A percentile compares a stretch with the other conserved stretches of the same genome.
Evolutionary conservation across 1,140 invertebrate genomes (phyloP).

Genomic region (Cyphomyrmex costatus): DNA sequence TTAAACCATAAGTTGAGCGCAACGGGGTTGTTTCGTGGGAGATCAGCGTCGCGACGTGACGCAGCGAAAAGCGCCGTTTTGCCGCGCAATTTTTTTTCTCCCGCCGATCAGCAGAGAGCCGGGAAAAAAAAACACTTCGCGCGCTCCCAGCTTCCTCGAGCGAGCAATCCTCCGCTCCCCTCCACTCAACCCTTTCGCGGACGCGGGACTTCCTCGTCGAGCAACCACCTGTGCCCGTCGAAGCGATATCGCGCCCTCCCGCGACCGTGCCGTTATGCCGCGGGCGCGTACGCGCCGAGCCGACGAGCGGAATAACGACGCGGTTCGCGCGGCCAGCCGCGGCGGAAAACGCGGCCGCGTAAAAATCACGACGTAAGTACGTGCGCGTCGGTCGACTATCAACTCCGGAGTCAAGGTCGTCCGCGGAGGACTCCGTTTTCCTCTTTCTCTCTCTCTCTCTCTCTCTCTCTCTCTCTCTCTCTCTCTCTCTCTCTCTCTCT

Average conservation of each 20-base stretch:
- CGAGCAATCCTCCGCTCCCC: neutral
- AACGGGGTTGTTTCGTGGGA: neutral
- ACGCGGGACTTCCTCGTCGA: neutral
- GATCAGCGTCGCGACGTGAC: neutral
- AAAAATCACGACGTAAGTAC: neutral
- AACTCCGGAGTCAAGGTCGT: constrained; percentile 49
- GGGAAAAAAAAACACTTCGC: no score
- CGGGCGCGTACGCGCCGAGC: neutral
- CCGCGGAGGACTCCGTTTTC: neutral
- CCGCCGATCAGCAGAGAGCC: neutral
- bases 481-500: neutral
- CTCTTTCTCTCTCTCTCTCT: no score
- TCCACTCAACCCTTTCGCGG: neutral
- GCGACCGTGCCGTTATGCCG: neutral
- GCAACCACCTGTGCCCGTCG: constrained; percentile 51
- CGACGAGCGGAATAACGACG: neutral
- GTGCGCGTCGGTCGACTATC: neutral
- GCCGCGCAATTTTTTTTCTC: constrained; percentile 47
- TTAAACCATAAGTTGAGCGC: neutral
- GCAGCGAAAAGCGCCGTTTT: neutral
- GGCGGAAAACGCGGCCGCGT: neutral
- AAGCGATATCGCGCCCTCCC: neutral
- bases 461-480: neutral
- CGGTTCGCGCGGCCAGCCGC: neutral
- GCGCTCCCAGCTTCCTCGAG: neutral